Base-by-base conservation (phyloP, 2,113 vertebrate genomes). In the Pterocles burchelli region DNA sequence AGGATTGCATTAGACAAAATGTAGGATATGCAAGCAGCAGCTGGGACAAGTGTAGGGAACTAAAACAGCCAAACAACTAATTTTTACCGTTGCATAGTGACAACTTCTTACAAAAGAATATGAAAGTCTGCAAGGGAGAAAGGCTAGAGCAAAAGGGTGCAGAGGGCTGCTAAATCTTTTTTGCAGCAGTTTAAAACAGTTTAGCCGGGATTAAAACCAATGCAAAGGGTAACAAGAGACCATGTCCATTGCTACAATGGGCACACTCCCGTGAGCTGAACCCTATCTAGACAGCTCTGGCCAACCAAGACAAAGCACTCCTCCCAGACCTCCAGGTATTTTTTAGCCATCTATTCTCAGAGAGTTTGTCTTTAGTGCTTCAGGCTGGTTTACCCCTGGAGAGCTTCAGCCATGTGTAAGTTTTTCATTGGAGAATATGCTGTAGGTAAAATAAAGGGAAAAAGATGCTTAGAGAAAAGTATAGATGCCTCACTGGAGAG, bases 391-490 rank as follows among this genome's bases (percentile, higher is more conserved):
- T 89, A 25, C 1, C 68, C 80, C 73, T 61, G 17, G 48, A 91
- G 84, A 95, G 8, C 65, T 89, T 84, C 83, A 80, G 21, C 33
- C 83, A 76, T 80, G 63, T 88, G 28, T 80, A 85, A 89, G 36
- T 80, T 81, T 67, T 34, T 61, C 68, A 67, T 13, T 78, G 41
- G 78, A 81, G 73, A 93, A 84, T 87, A 81, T 84, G 75, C 83
- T 95, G 76, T 78, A 90, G 86, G 83, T 86, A 90, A 93, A 94
- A 62, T 52, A 91, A 79, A 66, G 43, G 7, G 24, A 38, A 5
- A 74, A 85, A 90, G 41, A 67, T 25, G 68, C 75, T 51, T 71
- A 34, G 19, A 89, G 89, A 78, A 81, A 92, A 89, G 62, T 52
- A 87, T 61, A 84, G 89, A 86, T 92, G 77, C 41, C 68, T 87